These are phyloP conservation scores for Myiothlypis chrysogaster DNA, from an alignment of 2,797 vertebrate genomes.

Conservation along the genomic window DNA sequence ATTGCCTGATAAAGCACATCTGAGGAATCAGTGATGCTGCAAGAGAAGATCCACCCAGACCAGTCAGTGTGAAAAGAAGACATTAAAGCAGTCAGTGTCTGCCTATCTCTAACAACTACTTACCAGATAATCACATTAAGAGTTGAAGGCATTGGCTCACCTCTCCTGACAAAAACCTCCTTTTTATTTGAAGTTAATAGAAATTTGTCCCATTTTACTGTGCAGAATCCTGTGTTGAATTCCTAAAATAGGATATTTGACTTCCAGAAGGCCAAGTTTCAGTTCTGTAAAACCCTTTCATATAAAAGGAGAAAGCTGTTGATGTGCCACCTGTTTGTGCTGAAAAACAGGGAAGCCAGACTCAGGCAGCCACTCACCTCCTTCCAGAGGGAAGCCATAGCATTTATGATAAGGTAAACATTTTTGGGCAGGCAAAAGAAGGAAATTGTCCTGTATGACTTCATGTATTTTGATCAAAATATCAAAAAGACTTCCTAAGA, in stretches of 20 bases:
- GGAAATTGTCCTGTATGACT: neutral
- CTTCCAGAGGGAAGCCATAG: neutral
- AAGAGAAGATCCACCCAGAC: neutral
- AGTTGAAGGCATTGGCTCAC: neutral
- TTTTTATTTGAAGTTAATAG: neutral
- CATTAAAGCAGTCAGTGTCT: neutral
- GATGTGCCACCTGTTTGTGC: neutral
- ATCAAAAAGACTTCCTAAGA: neutral
- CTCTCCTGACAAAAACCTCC: neutral
- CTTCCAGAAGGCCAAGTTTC: neutral
- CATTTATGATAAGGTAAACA: neutral
- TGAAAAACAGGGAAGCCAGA: neutral
- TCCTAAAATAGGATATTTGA: neutral
- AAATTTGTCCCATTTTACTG: neutral
- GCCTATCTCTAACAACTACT: neutral
- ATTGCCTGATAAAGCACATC: neutral
- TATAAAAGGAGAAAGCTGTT: neutral
- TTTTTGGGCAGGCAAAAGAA: neutral
- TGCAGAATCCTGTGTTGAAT: neutral
- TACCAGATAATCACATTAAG: neutral
- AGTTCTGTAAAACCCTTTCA: neutral
- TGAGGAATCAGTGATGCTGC: neutral
- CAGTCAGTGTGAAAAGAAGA: neutral
- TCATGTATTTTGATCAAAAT: neutral
- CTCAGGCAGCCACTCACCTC: neutral